Evolutionary conservation across 1,140 invertebrate species (phyloP).

Genomic region (Babylonia areolata): DNA sequence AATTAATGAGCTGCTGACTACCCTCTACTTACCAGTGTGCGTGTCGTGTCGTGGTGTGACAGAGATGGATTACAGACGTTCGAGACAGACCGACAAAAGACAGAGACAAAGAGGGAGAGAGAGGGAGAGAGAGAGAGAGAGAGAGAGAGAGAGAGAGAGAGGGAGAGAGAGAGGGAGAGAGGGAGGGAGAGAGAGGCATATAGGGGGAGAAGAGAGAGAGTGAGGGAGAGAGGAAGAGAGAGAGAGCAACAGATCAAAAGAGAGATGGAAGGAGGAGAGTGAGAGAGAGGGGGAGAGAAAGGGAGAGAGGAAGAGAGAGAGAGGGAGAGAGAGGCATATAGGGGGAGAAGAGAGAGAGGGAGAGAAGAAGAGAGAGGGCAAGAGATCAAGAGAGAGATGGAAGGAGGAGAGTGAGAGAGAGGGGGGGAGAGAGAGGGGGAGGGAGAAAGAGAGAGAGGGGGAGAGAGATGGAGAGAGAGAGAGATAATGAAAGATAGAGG

Average conservation of each 20-base stretch:
- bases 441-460: not conserved
- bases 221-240: not conserved
- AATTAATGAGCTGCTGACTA: too few relatives aligned
- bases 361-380: not conserved
- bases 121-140: not conserved
- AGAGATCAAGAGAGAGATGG: not conserved
- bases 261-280: not conserved
- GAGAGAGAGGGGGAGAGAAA: not conserved
- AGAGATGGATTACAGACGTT: too few relatives aligned
- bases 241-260: not conserved
- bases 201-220: too few relatives aligned
- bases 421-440: not conserved
- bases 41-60: too few relatives aligned
- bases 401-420: not conserved
- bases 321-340: too few relatives aligned
- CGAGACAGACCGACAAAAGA: not conserved
- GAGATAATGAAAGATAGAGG: too few relatives aligned
- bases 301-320: not conserved
- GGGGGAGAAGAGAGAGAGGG: too few relatives aligned
- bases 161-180: too few relatives aligned
- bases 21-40: too few relatives aligned
- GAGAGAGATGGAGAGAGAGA: not conserved
- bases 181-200: too few relatives aligned
- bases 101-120: not conserved
- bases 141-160: constrained; percentile 11